Conservation (phyloP, 2,888 invertebrate species). For the Hermaeophaga mercurialis region DNA sequence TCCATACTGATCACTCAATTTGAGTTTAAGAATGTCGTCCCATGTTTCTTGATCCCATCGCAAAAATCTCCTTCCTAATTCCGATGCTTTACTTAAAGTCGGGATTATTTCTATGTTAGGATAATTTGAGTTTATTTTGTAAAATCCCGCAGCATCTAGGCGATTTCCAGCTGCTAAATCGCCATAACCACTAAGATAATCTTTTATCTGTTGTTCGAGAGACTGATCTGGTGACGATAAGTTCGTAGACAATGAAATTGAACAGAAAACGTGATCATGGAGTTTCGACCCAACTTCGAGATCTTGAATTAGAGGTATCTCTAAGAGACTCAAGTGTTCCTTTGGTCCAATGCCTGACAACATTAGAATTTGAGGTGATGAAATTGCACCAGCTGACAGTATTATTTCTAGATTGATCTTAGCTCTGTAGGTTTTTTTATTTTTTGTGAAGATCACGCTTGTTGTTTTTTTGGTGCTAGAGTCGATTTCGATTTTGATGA, state of each 20-base stretch:
- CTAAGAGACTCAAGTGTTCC: slow-evolving; percentile 62
- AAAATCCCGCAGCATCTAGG: slow-evolving; percentile 16
- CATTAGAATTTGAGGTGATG: slow-evolving; percentile 82
- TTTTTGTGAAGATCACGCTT: slow-evolving; percentile 71
- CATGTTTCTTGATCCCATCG: slow-evolving; percentile 42
- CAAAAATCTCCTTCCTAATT: slow-evolving; percentile 51
- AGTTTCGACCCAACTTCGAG: slow-evolving; percentile 77
- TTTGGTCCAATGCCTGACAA: slow-evolving; percentile 78
- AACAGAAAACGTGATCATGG: slow-evolving; percentile 75
- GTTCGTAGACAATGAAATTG: slow-evolving; percentile 71
- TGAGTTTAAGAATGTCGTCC: slow-evolving; percentile 54
- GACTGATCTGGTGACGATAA: slow-evolving; percentile 57
- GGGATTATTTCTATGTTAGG: slow-evolving; percentile 22
- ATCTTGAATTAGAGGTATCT: slow-evolving; percentile 67
- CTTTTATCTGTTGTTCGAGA: slow-evolving; percentile 61
- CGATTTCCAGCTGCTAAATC: slow-evolving; percentile 18
- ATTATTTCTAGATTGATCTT: slow-evolving; percentile 64
- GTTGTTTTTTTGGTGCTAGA: slow-evolving; percentile 62
- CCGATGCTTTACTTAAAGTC: slow-evolving; percentile 60
- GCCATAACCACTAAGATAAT: slow-evolving; percentile 33
- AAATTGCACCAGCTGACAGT: slow-evolving; percentile 77
- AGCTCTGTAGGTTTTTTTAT: slow-evolving; percentile 48
- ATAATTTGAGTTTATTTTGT: slow-evolving; percentile 11
- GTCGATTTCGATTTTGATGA: slow-evolving; percentile 62
- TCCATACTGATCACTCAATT: slow-evolving; percentile 11